Evolutionary conservation across 1,140 invertebrate genomes (phyloP).

Genomic region (Doryteuthis pealeii): DNA sequence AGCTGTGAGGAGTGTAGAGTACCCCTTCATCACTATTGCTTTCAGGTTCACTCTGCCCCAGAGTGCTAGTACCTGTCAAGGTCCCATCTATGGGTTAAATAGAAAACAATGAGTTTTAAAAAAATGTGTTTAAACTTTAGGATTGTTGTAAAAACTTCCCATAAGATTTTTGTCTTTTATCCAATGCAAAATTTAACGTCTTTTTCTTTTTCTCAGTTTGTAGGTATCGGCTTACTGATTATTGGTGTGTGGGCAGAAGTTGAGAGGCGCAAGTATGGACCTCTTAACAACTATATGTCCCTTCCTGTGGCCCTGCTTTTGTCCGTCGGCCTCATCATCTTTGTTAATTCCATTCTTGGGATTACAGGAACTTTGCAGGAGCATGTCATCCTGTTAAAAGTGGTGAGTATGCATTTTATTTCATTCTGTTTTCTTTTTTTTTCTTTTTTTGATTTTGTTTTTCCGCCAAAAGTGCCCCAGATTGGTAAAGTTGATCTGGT

Average conservation of each 20-base stretch:
- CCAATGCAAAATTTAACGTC: not conserved
- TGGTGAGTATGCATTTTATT: constrained; percentile 36
- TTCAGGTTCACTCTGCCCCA: no score
- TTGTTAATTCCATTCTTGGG: constrained; percentile 40
- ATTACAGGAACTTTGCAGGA: constrained; percentile 39
- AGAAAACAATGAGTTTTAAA: no score
- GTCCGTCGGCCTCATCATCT: constrained; percentile 39
- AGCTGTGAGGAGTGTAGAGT: no score
- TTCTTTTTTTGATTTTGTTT: not conserved
- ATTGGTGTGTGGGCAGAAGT: constrained; percentile 37
- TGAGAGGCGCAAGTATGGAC: constrained; percentile 30
- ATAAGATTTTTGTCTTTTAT: no score
- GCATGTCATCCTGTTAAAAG: constrained; percentile 40
- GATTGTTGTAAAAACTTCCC: no score
- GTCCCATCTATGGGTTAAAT: no score
- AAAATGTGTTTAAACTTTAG: no score
- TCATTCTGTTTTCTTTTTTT: not conserved
- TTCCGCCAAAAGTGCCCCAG: not conserved
- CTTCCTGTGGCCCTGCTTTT: constrained; percentile 41
- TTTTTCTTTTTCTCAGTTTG: constrained; percentile 29
- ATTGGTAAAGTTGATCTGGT: not conserved
- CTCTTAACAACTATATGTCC: constrained; percentile 38
- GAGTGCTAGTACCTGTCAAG: no score
- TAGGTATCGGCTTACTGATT: constrained; percentile 37
- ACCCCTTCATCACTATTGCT: no score